Percentiles rank a stretch among this genome's conserved stretches.
Conservation (phyloP, 1,140 invertebrate genomes). For the Chrysopa pallens region DNA sequence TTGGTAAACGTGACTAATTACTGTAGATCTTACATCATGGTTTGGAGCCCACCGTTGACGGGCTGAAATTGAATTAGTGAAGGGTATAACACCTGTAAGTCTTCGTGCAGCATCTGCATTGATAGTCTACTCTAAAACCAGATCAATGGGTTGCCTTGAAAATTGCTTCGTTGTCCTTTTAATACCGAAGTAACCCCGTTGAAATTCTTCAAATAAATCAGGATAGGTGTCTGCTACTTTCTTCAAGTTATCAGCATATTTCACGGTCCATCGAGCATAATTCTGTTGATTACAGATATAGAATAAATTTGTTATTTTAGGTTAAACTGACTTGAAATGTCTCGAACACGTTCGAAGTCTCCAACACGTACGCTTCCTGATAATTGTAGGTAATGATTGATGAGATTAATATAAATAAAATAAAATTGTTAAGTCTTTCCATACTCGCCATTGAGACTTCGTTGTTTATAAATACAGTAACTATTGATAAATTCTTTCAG, state of each 20-base stretch:
- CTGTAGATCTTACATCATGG: too few relatives aligned
- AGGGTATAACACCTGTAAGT: slow-evolving; percentile 6
- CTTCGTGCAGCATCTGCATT: slow-evolving; percentile 3
- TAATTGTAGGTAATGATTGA: slow-evolving; percentile 1
- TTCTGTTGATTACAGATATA: slow-evolving; percentile 8
- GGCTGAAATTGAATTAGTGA: slow-evolving; percentile 13
- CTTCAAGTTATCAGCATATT: slow-evolving; percentile 8
- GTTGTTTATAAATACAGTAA: slow-evolving; percentile 4
- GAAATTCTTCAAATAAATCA: too few relatives aligned
- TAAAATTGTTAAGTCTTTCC: slow-evolving; percentile 4
- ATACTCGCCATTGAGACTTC: slow-evolving; percentile 1
- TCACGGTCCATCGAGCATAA: slow-evolving; percentile 6
- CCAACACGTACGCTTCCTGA: neutral
- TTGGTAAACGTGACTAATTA: too few relatives aligned
- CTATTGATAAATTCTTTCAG: slow-evolving; percentile 7
- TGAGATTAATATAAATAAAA: slow-evolving; percentile 1
- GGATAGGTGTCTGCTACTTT: slow-evolving; percentile 6
- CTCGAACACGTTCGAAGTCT: slow-evolving; percentile 10
- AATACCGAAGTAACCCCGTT: neutral
- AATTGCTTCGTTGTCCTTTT: neutral
- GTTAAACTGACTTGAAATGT: slow-evolving; percentile 4
- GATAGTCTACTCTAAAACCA: neutral
- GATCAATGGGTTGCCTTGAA: slow-evolving; percentile 1
- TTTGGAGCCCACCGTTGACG: too few relatives aligned
- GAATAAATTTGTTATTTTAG: neutral